phyloP scores from a whole-genome alignment of 2,888 invertebrate species.

The Tortrix viridana region DNA sequence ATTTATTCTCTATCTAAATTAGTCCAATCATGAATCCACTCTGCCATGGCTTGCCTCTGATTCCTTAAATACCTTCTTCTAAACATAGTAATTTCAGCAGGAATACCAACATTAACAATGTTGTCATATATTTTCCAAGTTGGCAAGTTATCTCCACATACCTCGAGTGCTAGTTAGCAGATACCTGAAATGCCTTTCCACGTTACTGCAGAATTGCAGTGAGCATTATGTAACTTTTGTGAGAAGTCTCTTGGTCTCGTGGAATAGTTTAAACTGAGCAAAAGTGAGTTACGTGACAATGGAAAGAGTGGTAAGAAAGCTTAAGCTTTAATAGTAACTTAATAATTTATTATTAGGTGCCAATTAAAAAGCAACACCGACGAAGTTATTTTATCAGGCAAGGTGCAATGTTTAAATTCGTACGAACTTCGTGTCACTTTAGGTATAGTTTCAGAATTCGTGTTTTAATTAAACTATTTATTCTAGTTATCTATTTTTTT shows the following conservation, averaged over 20 bases:
- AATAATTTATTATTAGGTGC: too few species aligned
- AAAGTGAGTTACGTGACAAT: conserved; percentile 11
- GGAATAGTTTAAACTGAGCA: not conserved
- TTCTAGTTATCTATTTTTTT: too few species aligned
- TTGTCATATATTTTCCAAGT: conserved; percentile 37
- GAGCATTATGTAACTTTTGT: conserved; percentile 29
- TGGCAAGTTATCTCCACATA: conserved; percentile 35
- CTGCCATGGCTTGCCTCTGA: conserved; percentile 6
- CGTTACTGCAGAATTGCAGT: conserved; percentile 35
- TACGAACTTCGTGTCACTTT: too few species aligned
- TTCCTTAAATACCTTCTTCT: conserved; percentile 27
- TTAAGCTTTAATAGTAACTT: too few species aligned
- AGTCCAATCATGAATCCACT: not conserved
- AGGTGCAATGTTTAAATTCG: too few species aligned
- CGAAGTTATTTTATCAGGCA: not conserved
- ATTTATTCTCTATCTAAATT: not conserved
- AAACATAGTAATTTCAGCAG: conserved; percentile 26
- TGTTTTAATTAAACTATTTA: too few species aligned
- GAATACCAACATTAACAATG: conserved; percentile 33
- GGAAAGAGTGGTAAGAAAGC: conserved; percentile 20
- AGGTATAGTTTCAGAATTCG: too few species aligned
- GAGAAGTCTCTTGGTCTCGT: conserved; percentile 15
- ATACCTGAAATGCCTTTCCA: conserved; percentile 27
- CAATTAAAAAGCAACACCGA: not conserved
- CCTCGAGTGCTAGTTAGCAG: conserved; percentile 33